Base-by-base conservation (phyloP, 2,888 invertebrate genomes). In the Periphyllus acericola region DNA sequence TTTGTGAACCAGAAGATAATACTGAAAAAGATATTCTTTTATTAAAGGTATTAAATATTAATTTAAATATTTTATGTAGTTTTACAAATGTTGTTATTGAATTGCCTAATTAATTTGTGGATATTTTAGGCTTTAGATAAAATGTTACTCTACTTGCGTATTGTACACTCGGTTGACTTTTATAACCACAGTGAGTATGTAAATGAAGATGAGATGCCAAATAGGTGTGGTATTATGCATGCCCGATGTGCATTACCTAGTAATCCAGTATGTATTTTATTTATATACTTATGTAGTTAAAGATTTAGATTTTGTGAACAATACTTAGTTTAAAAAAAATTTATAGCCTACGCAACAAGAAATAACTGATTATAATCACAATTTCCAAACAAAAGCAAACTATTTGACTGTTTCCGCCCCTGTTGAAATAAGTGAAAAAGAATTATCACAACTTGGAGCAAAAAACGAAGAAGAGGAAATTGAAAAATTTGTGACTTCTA, bases 181-280 rank as follows among this genome's bases (percentile, higher is more conserved):
- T 99, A 99, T 92, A 99, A 99, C 92, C 98, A 98, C 91, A 98
- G 98, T 91, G 99, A 99, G 91, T 99, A 99, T 92, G 98, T 99
- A 0, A 98, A 98, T 91, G 99, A 99, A 92, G 99, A 99, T 92
- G 98, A 99, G 92, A 99, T 99, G 99, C 99, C 99, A 0, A 99
- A 99, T 92, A 94, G 98, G 68, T 98, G 99, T 92, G 99, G 99
- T 19, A 98, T 99, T 90, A 96, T 99, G 94, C 99, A 99, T 91
- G 98, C 98, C 0, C 94, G 99, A 80, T 98, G 98, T 4, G 95
- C 95, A 19, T 94, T 96, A 0, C 98, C 98, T 0, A 93, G 95
- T 17, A 95, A 95, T 86, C 97, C 97, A 92, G 95, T 96, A 90
- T 91, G 89, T 76, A 68, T 52, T 34, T 32, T 74, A 32, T 68